Base-by-base conservation (phyloP, 2,797 vertebrate species). In the Myotis pilosus region DNA sequence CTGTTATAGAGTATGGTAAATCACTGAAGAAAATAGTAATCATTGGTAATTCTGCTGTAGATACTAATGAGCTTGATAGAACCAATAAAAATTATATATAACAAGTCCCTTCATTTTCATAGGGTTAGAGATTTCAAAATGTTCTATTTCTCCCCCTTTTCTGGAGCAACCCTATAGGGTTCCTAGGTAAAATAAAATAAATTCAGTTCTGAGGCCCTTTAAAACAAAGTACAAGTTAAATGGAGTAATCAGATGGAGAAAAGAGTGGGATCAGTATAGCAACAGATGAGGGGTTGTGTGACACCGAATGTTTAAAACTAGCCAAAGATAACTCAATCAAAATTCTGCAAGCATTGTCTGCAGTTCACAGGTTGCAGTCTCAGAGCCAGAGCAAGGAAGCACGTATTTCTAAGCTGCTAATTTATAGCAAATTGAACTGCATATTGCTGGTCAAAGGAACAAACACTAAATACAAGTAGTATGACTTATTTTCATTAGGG, bases 101-200 rank as follows among this genome's bases (percentile, higher is more conserved):
- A 88, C 41, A 91, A 95, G 74, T 68, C 33, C 79, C 82, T 19
- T 69, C 57, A 87, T 92, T 97, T 25, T 41, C 86, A 92, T 17
- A 96, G 94, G 94, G 64, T 87, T 64, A 62, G 28, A 38, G 22
- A 75, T 94, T 89, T 94, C 57, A 92, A 85, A 94, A 88, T 92
- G 92, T 87, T 95, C 84, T 97, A 28, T 93, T 97, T 97, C 90
- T 87, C 82, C 95, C 97, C 97, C 95, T 96, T 95, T 94, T 97
- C 97, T 94, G 92, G 74, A 76, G 13, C 0, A 95, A 75, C 79
- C 89, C 74, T 82, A 47, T 55, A 89, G 57, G 19, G 87, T 72
- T 94, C 93, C 30, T 86, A 78, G 12, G 89, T 66, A 94, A 94
- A 96, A 92, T 72, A 92, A 95, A 92, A 83, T 80, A 82, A 78